Conservation (phyloP, 2,888 invertebrate genomes). For the Lochmaea crataegi region DNA sequence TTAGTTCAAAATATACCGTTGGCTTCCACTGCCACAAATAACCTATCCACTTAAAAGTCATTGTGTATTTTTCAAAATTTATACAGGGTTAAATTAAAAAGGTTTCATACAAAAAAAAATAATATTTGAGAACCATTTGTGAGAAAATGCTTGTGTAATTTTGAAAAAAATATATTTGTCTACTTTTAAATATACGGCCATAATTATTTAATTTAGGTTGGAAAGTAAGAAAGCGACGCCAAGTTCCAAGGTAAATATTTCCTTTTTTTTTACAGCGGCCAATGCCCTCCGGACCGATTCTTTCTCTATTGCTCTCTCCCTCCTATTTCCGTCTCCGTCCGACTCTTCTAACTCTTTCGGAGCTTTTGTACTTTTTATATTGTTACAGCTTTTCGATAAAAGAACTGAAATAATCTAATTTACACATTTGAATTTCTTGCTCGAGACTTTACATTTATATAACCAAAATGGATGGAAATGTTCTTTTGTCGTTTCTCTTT, state of each 20-base stretch:
- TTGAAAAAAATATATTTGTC: not conserved
- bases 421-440: slow-evolving; percentile 65
- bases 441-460: slow-evolving; percentile 63
- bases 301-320: slow-evolving; percentile 47
- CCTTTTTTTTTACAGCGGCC: slow-evolving; percentile 53
- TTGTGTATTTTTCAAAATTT: too few species aligned
- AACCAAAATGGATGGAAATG: slow-evolving; percentile 63
- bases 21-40: too few species aligned
- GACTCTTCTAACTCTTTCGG: slow-evolving; percentile 53
- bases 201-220: slow-evolving; percentile 55
- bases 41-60: too few species aligned
- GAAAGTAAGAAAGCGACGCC: slow-evolving; percentile 49
- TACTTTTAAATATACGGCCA: slow-evolving; percentile 31
- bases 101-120: too few species aligned
- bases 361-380: slow-evolving; percentile 61
- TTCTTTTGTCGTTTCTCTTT: slow-evolving; percentile 59
- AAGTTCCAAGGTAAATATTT: slow-evolving; percentile 59
- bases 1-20: too few species aligned
- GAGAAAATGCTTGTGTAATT: too few species aligned
- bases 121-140: too few species aligned
- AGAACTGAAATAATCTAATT: slow-evolving; percentile 65
- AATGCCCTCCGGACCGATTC: slow-evolving; percentile 45
- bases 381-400: slow-evolving; percentile 62
- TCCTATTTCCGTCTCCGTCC: slow-evolving; percentile 40
- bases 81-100: too few species aligned